These are phyloP conservation scores for Heliothis peltigera DNA, from an alignment of 2,888 invertebrate species.

Conservation along the genomic window DNA sequence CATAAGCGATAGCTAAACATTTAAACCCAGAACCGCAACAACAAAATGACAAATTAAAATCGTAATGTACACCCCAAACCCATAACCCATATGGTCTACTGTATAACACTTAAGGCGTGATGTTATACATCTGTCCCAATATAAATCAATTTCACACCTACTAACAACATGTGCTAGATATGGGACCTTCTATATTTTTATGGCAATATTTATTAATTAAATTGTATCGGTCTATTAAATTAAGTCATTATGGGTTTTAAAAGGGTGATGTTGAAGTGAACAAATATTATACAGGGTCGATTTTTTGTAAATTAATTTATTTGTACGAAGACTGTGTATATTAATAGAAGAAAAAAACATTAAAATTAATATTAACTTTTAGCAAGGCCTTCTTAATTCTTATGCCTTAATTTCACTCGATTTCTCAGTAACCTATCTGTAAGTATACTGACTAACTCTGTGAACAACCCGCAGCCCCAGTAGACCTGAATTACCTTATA, in stretches of 20 bases:
- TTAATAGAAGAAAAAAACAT: too few relatives aligned
- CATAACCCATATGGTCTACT: conserved; percentile 48
- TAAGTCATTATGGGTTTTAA: conserved; percentile 33
- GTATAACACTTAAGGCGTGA: conserved; percentile 55
- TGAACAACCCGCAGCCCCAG: too few relatives aligned
- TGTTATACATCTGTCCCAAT: conserved; percentile 70
- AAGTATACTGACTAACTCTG: too few relatives aligned
- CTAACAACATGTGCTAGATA: conserved; percentile 47
- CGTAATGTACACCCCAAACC: conserved; percentile 38
- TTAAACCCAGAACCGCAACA: conserved; percentile 15
- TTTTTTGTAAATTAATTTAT: conserved; percentile 1
- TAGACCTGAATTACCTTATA: too few relatives aligned
- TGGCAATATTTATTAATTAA: conserved; percentile 43
- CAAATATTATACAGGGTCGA: not conserved
- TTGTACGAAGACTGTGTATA: too few relatives aligned
- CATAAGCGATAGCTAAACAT: too few relatives aligned
- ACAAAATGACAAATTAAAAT: conserved; percentile 37
- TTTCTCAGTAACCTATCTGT: too few relatives aligned
- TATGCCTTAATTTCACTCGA: too few relatives aligned
- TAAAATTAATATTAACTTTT: too few relatives aligned
- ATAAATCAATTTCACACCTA: conserved; percentile 76
- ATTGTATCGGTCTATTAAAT: conserved; percentile 39
- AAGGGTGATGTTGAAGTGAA: conserved; percentile 10
- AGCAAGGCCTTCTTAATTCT: too few relatives aligned
- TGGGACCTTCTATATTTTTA: conserved; percentile 54